phyloP scores from a whole-genome alignment of 2,797 vertebrate genomes.

The Morus bassanus region DNA sequence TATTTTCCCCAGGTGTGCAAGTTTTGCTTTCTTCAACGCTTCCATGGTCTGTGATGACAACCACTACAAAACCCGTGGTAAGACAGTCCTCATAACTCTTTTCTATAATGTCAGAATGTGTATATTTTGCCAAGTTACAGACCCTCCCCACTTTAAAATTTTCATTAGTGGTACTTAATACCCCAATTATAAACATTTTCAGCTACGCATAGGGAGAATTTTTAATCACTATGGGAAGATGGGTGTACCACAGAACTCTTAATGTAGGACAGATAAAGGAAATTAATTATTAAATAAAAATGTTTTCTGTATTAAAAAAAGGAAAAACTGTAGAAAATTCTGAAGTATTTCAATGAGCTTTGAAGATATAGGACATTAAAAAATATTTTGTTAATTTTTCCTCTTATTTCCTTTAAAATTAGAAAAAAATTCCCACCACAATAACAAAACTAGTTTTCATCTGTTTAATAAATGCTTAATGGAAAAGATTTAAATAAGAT shows the following conservation, averaged over 20 bases:
- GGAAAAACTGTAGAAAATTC: not conserved
- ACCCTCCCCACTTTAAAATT: fast-evolving
- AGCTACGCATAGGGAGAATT: not conserved
- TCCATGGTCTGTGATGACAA: not conserved
- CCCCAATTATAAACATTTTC: not conserved
- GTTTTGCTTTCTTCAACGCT: constrained; percentile 13
- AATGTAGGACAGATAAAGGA: not conserved
- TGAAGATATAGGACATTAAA: not conserved
- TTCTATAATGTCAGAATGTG: not conserved
- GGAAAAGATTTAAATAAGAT: not conserved
- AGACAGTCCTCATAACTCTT: not conserved
- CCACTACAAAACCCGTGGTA: constrained; percentile 45
- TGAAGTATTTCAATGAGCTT: not conserved
- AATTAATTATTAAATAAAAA: not conserved
- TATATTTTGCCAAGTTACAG: not conserved
- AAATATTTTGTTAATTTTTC: not conserved
- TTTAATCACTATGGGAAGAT: not conserved
- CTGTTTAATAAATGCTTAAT: not conserved
- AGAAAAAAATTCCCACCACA: not conserved
- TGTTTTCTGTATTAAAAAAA: not conserved
- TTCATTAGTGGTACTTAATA: not conserved
- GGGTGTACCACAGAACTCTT: not conserved
- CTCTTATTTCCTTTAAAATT: not conserved
- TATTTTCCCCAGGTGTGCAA: constrained; percentile 54
- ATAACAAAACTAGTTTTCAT: not conserved